Conservation (phyloP, 1,140 invertebrate species). For the Eueides isabella region DNA sequence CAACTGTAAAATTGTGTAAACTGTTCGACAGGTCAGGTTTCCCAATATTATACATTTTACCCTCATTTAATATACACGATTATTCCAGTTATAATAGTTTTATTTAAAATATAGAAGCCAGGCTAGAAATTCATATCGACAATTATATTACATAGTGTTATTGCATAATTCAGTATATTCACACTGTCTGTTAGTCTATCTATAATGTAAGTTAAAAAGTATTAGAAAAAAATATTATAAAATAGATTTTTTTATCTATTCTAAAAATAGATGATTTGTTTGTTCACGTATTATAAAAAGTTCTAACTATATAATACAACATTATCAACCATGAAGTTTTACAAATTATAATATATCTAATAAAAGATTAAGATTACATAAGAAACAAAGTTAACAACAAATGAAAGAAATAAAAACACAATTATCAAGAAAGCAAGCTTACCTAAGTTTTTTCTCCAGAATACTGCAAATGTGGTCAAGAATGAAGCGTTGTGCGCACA, state of each 20-base stretch:
- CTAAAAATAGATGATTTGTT: too few relatives aligned
- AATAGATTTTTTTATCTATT: neutral
- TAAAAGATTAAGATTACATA: neutral
- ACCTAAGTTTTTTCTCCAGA: constrained; percentile 91
- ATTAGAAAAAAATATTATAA: neutral
- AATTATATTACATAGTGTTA: too few relatives aligned
- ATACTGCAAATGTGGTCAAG: constrained; percentile 85
- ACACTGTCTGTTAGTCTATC: too few relatives aligned
- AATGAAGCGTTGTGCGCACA: constrained; percentile 80
- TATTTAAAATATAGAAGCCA: too few relatives aligned
- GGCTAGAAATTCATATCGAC: too few relatives aligned
- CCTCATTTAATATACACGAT: too few relatives aligned
- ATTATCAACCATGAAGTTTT: neutral
- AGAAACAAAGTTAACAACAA: neutral
- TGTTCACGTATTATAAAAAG: neutral
- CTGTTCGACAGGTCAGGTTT: too few relatives aligned
- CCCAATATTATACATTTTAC: too few relatives aligned
- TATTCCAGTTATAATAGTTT: too few relatives aligned
- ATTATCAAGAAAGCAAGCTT: constrained; percentile 74
- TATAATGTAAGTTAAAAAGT: neutral
- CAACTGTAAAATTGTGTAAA: too few relatives aligned
- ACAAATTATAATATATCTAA: neutral
- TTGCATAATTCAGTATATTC: too few relatives aligned
- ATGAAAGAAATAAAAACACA: constrained; percentile 33
- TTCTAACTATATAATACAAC: neutral